Evolutionary conservation across 2,797 vertebrate genomes (phyloP), one percentile per base, ranked within the genome.

Genomic region (Oreortyx pictus): DNA sequence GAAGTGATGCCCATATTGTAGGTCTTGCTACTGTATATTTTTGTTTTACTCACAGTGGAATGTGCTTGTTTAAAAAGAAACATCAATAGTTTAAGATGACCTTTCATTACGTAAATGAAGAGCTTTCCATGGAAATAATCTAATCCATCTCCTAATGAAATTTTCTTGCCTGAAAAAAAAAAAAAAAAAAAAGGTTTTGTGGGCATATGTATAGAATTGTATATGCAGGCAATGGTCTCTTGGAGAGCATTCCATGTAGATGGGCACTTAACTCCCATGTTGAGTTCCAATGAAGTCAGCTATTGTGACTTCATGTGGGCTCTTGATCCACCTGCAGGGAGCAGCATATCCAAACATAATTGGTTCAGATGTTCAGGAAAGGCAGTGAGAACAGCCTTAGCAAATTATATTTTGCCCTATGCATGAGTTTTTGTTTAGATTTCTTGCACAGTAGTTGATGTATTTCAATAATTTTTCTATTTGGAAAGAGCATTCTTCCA

Each of bases 251-350:
- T 66, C 23, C 47, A 17, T 31, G 17, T 18, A 66, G 9, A 12
- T 37, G 23, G 61, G 23, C 16, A 13, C 24, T 15, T 78, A 85
- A 33, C 60, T 91, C 89, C 12, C 91, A 89, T 90, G n/a, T 82
- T 89, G 81, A 90, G 44, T 86, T 71, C 61, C 39, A 54, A 6
- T 56, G 64, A 74, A 31, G 49, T 1, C 82, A 76, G 81, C 76
- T 59, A 35, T 62, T 84, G 18, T 92, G 83, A 65, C 22, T 89
- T 86, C n/a, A 22, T 64, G 46, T 85, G 84, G 83, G 68, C 54
- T 82, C 37, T 23, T 77, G 31, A 82, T 88, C 52, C 31, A 90
- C 93, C 91, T 94, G 93, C 68, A 95, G 94, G 54, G 96, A 93
- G 95, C 93, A 96, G 91, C 86, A 93, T 81, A 31, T 54, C 16